Conservation (phyloP, 2,113 vertebrate species). For the Sinocyclocheilus anophthalmus region DNA sequence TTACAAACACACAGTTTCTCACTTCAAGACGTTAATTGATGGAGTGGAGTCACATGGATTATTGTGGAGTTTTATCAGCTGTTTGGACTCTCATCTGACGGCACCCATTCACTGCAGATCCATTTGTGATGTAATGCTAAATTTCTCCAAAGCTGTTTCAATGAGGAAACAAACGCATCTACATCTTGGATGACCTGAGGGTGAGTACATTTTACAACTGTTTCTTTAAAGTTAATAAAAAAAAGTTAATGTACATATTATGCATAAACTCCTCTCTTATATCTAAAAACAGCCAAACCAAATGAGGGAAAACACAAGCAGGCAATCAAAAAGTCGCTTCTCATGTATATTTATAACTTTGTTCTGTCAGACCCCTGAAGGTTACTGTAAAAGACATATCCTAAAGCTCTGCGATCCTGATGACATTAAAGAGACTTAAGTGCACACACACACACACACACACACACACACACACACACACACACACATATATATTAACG, state of each 20-base stretch:
- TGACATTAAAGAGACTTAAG: slow-evolving; percentile 26
- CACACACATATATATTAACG: not conserved
- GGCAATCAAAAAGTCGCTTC: not conserved
- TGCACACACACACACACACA: not conserved
- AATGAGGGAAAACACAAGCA: not conserved
- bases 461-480: slow-evolving; percentile 4
- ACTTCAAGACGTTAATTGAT: not conserved
- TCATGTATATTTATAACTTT: slow-evolving; percentile 2
- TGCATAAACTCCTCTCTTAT: not conserved
- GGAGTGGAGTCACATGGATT: too few species aligned
- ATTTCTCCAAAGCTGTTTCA: not conserved
- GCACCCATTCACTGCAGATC: not conserved
- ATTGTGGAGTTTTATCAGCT: not conserved
- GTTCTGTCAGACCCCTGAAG: slow-evolving; percentile 23
- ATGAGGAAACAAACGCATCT: not conserved
- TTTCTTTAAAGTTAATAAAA: not conserved
- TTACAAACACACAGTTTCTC: not conserved
- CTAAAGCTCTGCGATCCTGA: slow-evolving; percentile 21
- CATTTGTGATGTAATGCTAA: not conserved
- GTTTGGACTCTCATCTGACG: not conserved
- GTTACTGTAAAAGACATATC: slow-evolving; percentile 37
- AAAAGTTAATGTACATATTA: not conserved
- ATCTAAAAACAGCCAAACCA: not conserved
- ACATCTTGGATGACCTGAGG: not conserved
- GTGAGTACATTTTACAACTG: not conserved